These are phyloP conservation scores for Marmota flaviventris DNA, from an alignment of 2,113 vertebrate genomes.

Conservation along the genomic window DNA sequence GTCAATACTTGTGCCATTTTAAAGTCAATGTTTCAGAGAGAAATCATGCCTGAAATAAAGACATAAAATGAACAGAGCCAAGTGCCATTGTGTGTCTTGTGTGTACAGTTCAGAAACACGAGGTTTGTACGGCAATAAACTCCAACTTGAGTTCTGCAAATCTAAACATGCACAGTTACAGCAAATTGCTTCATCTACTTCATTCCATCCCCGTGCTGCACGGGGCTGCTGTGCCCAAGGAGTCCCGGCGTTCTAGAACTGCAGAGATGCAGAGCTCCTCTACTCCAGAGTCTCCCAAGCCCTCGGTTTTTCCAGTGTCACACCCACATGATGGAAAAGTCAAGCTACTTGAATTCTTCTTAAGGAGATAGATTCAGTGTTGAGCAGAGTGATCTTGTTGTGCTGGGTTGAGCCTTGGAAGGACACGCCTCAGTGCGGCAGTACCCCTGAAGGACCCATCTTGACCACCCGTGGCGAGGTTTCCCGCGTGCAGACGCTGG, in stretches of 20 bases:
- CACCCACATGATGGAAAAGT: background rate
- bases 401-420: background rate
- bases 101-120: background rate
- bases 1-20: background rate
- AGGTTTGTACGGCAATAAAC: background rate
- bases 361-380: background rate
- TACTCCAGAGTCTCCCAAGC: too few relatives aligned
- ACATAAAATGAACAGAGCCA: background rate
- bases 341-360: background rate
- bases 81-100: background rate
- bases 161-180: background rate
- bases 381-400: background rate
- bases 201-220: background rate
- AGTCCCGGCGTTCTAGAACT: background rate
- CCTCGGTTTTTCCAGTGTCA: background rate
- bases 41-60: background rate
- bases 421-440: background rate
- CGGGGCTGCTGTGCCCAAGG: background rate
- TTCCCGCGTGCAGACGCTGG: accelerated
- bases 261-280: background rate
- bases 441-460: background rate
- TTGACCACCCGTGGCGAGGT: background rate
- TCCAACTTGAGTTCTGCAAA: background rate
- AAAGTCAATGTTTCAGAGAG: background rate
- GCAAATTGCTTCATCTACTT: background rate